A percentile compares a stretch with the other conserved stretches of the same genome.
phyloP scores from a whole-genome alignment of 2,888 invertebrate species.

The Tribolium freemani region DNA sequence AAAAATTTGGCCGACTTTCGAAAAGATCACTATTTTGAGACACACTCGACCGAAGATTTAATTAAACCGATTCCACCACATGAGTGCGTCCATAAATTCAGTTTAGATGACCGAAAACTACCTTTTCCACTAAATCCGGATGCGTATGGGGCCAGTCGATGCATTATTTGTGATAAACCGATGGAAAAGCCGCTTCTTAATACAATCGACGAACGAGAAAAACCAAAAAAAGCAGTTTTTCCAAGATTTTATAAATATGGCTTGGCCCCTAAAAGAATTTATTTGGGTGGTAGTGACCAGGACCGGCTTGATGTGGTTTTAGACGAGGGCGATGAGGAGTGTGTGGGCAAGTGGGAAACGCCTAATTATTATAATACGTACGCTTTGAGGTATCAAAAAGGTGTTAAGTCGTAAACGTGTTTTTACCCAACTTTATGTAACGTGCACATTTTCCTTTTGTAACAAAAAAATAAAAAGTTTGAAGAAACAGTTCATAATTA shows the following conservation, averaged over 20 bases:
- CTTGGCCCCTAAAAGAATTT: conserved; percentile 28
- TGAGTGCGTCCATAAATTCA: conserved; percentile 72
- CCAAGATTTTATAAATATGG: conserved; percentile 36
- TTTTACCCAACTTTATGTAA: background rate
- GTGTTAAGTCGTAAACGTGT: conserved; percentile 22
- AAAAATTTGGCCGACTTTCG: conserved; percentile 67
- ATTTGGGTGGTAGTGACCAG: conserved; percentile 16
- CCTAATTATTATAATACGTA: conserved; percentile 38
- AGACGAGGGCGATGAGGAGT: background rate
- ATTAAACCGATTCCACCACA: conserved; percentile 61
- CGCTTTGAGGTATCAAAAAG: conserved; percentile 47
- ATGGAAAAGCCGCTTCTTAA: conserved; percentile 49
- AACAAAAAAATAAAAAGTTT: too few species aligned
- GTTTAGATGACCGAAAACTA: conserved; percentile 72
- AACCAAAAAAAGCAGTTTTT: conserved; percentile 5
- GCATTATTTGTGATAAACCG: conserved; percentile 70
- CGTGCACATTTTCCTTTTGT: too few species aligned
- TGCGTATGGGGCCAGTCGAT: conserved; percentile 68
- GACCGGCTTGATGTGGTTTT: conserved; percentile 17
- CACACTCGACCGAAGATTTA: conserved; percentile 59
- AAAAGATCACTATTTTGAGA: conserved; percentile 73
- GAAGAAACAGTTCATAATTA: too few species aligned
- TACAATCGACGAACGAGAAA: background rate
- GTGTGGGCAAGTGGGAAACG: background rate
- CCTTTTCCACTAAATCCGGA: conserved; percentile 71